A percentile compares a stretch with the other conserved stretches of the same genome.
Conservation (phyloP, 2,797 vertebrate genomes). For the Alca torda region DNA sequence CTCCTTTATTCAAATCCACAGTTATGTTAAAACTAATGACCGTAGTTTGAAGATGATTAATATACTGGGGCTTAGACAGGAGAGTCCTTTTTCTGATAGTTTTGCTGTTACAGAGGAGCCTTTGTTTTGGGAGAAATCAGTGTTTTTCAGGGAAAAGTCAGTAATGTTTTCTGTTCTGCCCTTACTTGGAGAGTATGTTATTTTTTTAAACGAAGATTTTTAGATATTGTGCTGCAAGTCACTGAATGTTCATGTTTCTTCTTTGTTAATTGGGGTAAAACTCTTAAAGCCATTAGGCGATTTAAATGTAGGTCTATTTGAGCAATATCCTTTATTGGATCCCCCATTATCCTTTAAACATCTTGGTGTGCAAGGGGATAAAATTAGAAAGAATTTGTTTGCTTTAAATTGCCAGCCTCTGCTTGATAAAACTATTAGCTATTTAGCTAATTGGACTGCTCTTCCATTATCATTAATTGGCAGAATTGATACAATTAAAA, state of each 20-base stretch:
- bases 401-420: slow-evolving; percentile 84
- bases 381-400: slow-evolving; percentile 86
- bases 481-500: slow-evolving; percentile 85
- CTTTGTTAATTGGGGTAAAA: slow-evolving; percentile 82
- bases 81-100: slow-evolving; percentile 31
- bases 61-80: slow-evolving; percentile 54
- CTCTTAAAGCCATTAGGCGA: slow-evolving; percentile 78
- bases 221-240: slow-evolving; percentile 70
- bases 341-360: slow-evolving; percentile 84
- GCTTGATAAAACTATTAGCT: slow-evolving; percentile 85
- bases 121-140: slow-evolving; percentile 21
- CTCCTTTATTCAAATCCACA: slow-evolving; percentile 67
- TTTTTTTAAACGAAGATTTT: slow-evolving; percentile 67
- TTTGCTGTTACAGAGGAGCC: slow-evolving; percentile 5
- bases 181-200: slow-evolving; percentile 18
- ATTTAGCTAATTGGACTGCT: slow-evolving; percentile 84
- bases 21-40: slow-evolving; percentile 69
- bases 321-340: slow-evolving; percentile 81
- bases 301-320: slow-evolving; percentile 82
- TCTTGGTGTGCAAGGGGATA: slow-evolving; percentile 82
- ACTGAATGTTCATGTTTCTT: slow-evolving; percentile 77
- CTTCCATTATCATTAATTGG: slow-evolving; percentile 87
- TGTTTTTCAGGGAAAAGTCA: slow-evolving; percentile 1
- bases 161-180: slow-evolving; percentile 29
- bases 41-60: slow-evolving; percentile 67